Conservation (phyloP, 2,888 invertebrate species). For the Lypha dubia region DNA sequence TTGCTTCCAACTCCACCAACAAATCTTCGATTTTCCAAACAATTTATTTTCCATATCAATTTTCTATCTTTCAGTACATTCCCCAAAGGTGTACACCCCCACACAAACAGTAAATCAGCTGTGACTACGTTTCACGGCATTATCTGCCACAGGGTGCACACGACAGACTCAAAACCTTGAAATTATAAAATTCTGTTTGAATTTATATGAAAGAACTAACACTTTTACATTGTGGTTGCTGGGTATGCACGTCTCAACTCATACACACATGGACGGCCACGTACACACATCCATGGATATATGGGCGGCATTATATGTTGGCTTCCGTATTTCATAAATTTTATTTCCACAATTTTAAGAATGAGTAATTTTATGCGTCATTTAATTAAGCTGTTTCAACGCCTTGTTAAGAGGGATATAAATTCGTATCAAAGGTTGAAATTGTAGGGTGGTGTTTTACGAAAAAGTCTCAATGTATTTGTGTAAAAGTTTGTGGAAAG, state of each 20-base stretch:
- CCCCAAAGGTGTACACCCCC: no score
- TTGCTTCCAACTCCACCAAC: no score
- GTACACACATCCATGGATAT: neutral
- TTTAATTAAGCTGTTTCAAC: slow-evolving; percentile 82
- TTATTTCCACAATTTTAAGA: slow-evolving; percentile 38
- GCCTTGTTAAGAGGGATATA: slow-evolving; percentile 67
- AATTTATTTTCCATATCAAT: no score
- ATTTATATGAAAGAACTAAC: neutral
- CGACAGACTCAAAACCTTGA: no score
- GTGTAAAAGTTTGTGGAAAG: slow-evolving; percentile 14
- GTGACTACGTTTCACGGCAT: no score
- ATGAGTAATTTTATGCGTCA: slow-evolving; percentile 79
- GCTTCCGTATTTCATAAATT: slow-evolving; percentile 37
- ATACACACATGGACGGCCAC: neutral
- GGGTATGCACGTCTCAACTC: neutral
- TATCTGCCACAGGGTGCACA: no score
- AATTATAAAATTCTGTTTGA: no score
- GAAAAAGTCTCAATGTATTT: neutral
- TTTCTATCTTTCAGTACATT: no score
- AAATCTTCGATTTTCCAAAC: no score
- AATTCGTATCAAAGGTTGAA: slow-evolving; percentile 56
- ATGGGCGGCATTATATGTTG: neutral
- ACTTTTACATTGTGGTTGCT: neutral
- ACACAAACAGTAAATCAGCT: no score
- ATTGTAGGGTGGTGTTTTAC: slow-evolving; percentile 53